phyloP scores from a whole-genome alignment of 2,113 vertebrate genomes.

The Hirundichthys speculiger region DNA sequence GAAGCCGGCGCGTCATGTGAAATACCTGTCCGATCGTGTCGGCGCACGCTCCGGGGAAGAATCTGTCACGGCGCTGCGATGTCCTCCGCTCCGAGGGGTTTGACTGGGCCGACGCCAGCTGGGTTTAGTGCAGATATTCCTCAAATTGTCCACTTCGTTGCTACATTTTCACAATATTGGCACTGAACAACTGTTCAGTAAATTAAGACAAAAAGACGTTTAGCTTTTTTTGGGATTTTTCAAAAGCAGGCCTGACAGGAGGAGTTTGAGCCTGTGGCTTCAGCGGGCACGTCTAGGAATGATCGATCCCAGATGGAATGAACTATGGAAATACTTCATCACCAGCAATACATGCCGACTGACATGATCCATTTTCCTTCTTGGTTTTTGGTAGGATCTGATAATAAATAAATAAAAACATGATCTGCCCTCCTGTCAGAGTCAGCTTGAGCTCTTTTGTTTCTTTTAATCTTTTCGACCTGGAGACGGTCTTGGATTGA shows the following conservation, averaged over 20 bases:
- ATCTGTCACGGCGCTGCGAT: conserved; percentile 15
- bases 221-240: background rate
- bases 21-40: conserved; percentile 18
- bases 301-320: too few species aligned
- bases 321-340: too few species aligned
- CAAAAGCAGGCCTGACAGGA: conserved; percentile 19
- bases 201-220: background rate
- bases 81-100: background rate
- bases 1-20: background rate
- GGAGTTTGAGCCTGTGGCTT: background rate
- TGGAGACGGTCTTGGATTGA: background rate
- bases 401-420: background rate
- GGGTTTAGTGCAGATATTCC: conserved; percentile 23
- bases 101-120: background rate
- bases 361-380: background rate
- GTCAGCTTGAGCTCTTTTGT: background rate
- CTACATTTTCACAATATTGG: conserved; percentile 50
- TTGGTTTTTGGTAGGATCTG: background rate
- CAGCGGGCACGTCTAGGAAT: too few species aligned
- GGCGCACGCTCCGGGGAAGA: conserved; percentile 15
- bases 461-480: too few species aligned
- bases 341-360: too few species aligned
- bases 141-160: conserved; percentile 21
- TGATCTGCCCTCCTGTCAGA: conserved; percentile 23
- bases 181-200: conserved; percentile 6